Percentiles rank a stretch among this genome's conserved stretches.
phyloP scores from a whole-genome alignment of 2,113 vertebrate species.

The Boulengeromyrus knoepffleri region DNA sequence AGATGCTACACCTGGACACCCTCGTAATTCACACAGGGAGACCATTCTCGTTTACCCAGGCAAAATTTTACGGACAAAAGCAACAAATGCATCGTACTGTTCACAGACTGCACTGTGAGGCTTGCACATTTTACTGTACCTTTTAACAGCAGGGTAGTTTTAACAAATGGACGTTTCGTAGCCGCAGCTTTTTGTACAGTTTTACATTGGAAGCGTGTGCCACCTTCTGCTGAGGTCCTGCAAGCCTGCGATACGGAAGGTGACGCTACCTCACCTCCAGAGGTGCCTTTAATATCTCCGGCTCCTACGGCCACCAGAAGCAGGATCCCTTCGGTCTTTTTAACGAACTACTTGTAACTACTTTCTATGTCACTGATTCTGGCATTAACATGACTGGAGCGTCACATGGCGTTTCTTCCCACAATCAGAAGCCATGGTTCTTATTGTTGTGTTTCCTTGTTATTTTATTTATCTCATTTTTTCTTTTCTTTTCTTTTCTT shows the following conservation, averaged over 20 bases:
- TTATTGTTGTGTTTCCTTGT: conserved; percentile 47
- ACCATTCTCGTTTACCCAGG: neutral
- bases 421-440: conserved; percentile 43
- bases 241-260: conserved; percentile 37
- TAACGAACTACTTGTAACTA: conserved; percentile 45
- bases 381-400: conserved; percentile 26
- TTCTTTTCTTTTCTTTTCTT: neutral
- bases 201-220: conserved; percentile 35
- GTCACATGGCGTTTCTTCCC: conserved; percentile 18
- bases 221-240: conserved; percentile 35
- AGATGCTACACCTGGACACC: neutral
- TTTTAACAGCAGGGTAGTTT: conserved; percentile 35
- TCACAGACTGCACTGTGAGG: conserved; percentile 47
- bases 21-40: neutral
- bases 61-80: conserved; percentile 18
- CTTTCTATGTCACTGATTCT: conserved; percentile 46
- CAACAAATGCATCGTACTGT: conserved; percentile 26
- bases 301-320: conserved; percentile 42
- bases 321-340: conserved; percentile 34
- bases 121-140: conserved; percentile 30
- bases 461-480: conserved; percentile 42
- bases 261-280: conserved; percentile 43
- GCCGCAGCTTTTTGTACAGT: conserved; percentile 39
- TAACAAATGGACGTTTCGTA: conserved; percentile 32
- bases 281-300: conserved; percentile 53